Evolutionary conservation across 2,888 invertebrate genomes (phyloP).

Genomic region (Hofmannophila pseudospretella): DNA sequence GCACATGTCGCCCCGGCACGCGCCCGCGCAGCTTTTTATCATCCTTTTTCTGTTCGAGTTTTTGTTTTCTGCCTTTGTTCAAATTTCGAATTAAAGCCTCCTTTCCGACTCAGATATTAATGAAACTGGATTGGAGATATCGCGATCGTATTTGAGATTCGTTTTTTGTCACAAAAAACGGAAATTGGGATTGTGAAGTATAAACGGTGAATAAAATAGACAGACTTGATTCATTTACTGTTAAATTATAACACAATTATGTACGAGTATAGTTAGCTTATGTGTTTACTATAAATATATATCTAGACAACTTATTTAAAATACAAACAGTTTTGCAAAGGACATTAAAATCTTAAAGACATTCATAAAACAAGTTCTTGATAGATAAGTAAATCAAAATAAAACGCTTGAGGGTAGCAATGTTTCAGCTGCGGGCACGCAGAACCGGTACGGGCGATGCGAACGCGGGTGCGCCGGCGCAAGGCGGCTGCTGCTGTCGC

Average conservation of each 20-base stretch:
- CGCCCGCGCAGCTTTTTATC: constrained; percentile 66
- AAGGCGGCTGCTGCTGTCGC: constrained; percentile 45
- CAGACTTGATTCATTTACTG: too few relatives aligned
- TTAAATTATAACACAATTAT: too few relatives aligned
- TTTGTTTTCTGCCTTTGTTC: constrained; percentile 69
- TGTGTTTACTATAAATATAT: too few relatives aligned
- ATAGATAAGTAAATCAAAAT: constrained; percentile 74
- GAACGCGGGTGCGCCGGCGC: constrained; percentile 40
- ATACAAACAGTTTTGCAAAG: constrained; percentile 6
- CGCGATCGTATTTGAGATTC: constrained; percentile 10
- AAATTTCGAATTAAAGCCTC: constrained; percentile 47
- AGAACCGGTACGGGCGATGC: constrained; percentile 55
- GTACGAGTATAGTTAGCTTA: too few relatives aligned
- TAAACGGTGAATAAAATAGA: constrained; percentile 8
- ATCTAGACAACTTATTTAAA: too few relatives aligned
- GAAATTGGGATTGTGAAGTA: constrained; percentile 1
- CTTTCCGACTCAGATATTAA: constrained; percentile 42
- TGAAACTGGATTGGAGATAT: constrained; percentile 32
- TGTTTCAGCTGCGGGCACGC: constrained; percentile 60
- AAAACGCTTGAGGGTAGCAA: constrained; percentile 55
- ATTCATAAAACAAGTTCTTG: constrained; percentile 20
- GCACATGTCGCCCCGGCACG: constrained; percentile 76
- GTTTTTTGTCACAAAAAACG: constrained; percentile 12
- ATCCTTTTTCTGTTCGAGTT: constrained; percentile 55
- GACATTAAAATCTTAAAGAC: constrained; percentile 5